phyloP scores from a whole-genome alignment of 2,797 vertebrate species.

The Epinephelus coioides region DNA sequence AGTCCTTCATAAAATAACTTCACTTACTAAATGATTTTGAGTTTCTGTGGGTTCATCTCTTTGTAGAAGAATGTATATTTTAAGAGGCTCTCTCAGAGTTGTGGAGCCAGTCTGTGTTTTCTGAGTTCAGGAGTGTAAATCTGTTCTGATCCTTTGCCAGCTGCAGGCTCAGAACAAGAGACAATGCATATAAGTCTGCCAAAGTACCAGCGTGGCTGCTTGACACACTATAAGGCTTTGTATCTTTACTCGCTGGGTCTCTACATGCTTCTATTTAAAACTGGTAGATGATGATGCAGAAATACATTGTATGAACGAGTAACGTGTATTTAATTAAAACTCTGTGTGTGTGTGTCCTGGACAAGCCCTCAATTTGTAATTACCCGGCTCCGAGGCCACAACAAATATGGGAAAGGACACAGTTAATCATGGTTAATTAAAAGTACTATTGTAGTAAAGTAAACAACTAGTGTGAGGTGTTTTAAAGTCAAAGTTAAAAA shows the following conservation, averaged over 20 bases:
- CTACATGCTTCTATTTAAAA: neutral
- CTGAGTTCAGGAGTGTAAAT: slow-evolving; percentile 16
- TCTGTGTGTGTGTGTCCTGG: too few species aligned
- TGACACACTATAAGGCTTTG: neutral
- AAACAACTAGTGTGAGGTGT: too few species aligned
- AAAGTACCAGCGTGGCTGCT: neutral
- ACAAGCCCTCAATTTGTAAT: too few species aligned
- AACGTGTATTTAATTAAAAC: neutral
- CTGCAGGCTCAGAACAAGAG: slow-evolving; percentile 4
- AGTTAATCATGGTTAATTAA: too few species aligned
- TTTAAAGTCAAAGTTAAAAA: too few species aligned
- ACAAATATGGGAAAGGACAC: too few species aligned
- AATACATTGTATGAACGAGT: neutral
- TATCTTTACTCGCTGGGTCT: neutral
- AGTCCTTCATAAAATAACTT: too few species aligned
- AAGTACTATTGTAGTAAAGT: too few species aligned
- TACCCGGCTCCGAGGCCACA: too few species aligned
- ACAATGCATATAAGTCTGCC: neutral
- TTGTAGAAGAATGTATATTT: neutral
- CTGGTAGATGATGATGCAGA: neutral
- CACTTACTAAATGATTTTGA: neutral
- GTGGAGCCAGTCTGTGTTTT: slow-evolving; percentile 1
- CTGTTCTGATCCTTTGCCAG: slow-evolving; percentile 14
- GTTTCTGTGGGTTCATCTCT: neutral
- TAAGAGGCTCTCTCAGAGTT: neutral